Evolutionary conservation across 2,797 vertebrate genomes (phyloP).

Genomic region (Sebastes nivosus): DNA sequence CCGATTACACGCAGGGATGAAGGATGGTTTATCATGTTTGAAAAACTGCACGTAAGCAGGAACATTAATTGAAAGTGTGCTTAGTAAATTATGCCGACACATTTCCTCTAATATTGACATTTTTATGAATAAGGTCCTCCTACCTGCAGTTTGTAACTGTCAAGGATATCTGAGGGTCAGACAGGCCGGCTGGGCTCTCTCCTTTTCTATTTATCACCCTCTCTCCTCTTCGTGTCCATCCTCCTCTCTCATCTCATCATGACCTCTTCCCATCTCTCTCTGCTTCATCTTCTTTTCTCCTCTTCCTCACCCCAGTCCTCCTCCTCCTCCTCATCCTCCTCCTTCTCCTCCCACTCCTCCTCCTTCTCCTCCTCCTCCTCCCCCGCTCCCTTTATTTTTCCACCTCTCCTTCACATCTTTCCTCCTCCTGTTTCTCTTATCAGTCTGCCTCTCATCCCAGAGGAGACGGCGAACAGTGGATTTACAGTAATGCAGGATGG

Average conservation of each 20-base stretch:
- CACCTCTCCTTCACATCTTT: conserved; percentile 28
- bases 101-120: conserved; percentile 41
- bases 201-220: conserved; percentile 11
- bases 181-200: conserved; percentile 10
- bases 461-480: conserved; percentile 59
- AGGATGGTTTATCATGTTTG: conserved; percentile 8
- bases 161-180: conserved; percentile 56
- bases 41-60: conserved; percentile 27
- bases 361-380: background rate
- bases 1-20: background rate
- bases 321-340: background rate
- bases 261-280: conserved; percentile 25
- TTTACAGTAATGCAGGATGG: conserved; percentile 73
- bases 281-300: conserved; percentile 26
- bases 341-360: background rate
- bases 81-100: conserved; percentile 38
- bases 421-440: conserved; percentile 59
- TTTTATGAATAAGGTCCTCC: conserved; percentile 20
- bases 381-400: conserved; percentile 1
- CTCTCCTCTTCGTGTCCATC: conserved; percentile 20
- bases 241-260: conserved; percentile 39
- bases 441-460: conserved; percentile 57
- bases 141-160: conserved; percentile 31
- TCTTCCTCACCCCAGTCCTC: conserved; percentile 5
- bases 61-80: conserved; percentile 25